phyloP scores from a whole-genome alignment of 2,888 invertebrate genomes.

The Cotesia congregata region DNA sequence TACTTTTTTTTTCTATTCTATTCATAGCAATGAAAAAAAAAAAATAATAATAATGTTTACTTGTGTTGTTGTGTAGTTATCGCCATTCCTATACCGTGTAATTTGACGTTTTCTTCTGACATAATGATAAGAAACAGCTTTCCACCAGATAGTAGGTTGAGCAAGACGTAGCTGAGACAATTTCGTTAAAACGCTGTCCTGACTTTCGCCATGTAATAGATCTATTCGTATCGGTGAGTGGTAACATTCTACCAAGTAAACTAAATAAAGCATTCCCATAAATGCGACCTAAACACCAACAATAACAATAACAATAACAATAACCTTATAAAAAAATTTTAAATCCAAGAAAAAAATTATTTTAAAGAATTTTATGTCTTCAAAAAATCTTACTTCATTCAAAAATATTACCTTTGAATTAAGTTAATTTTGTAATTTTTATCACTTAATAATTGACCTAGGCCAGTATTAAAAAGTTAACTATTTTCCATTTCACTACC shows the following conservation, averaged over 20 bases:
- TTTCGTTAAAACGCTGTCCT: constrained; percentile 77
- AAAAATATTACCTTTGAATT: too few relatives aligned
- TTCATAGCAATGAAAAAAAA: not conserved
- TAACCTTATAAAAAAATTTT: too few relatives aligned
- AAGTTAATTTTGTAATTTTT: too few relatives aligned
- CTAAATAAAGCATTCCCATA: constrained; percentile 82
- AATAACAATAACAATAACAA: too few relatives aligned
- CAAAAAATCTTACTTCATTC: too few relatives aligned
- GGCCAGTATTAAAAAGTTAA: too few relatives aligned
- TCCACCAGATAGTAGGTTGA: constrained; percentile 88
- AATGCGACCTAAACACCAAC: constrained; percentile 74
- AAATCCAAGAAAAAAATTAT: too few relatives aligned
- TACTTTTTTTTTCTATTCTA: too few relatives aligned
- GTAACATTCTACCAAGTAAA: constrained; percentile 88
- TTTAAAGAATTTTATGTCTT: too few relatives aligned
- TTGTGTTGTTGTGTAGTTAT: constrained; percentile 86
- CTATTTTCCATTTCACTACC: not conserved
- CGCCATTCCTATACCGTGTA: constrained; percentile 84
- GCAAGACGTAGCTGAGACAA: constrained; percentile 79
- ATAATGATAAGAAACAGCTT: constrained; percentile 88
- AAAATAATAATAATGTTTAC: constrained; percentile 66
- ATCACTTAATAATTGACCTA: too few relatives aligned
- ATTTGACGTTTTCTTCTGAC: constrained; percentile 82
- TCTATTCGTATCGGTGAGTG: constrained; percentile 83
- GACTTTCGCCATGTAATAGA: constrained; percentile 76